A percentile compares a stretch with the other conserved stretches of the same genome.
Conservation (phyloP, 2,797 vertebrate genomes). For the Danio kyathit region DNA sequence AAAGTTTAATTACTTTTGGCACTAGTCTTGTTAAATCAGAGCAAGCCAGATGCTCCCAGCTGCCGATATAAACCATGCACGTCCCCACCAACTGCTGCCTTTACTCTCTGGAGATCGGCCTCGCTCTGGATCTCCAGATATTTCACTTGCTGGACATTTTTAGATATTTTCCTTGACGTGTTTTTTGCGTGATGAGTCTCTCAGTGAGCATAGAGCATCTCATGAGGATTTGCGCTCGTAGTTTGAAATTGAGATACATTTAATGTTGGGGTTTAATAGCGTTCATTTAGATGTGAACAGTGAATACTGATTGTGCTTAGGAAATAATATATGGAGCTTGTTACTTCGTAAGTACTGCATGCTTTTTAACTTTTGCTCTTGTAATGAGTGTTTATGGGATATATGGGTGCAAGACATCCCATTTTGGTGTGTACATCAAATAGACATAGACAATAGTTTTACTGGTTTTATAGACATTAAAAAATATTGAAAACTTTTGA, state of each 20-base stretch:
- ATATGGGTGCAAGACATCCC: not conserved
- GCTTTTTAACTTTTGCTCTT: not conserved
- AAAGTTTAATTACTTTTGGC: constrained; percentile 55
- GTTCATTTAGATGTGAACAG: not conserved
- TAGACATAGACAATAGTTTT: too few relatives aligned
- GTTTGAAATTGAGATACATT: constrained; percentile 2
- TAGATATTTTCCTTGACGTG: constrained; percentile 21
- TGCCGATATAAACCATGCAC: constrained; percentile 34
- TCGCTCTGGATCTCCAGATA: constrained; percentile 31
- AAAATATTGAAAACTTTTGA: too few relatives aligned
- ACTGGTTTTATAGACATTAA: too few relatives aligned
- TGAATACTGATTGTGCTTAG: not conserved
- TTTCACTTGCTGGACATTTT: constrained; percentile 28
- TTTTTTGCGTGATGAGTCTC: constrained; percentile 5
- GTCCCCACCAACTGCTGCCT: constrained; percentile 53
- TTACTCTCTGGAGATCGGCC: constrained; percentile 3
- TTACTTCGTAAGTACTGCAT: not conserved
- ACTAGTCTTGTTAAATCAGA: constrained; percentile 44
- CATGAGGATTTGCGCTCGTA: not conserved
- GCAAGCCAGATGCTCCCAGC: constrained; percentile 48
- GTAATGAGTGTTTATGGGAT: too few relatives aligned
- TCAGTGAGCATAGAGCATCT: not conserved
- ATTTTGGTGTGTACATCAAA: too few relatives aligned
- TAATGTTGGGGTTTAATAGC: not conserved
- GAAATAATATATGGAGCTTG: not conserved